These are phyloP conservation scores for Caretta caretta DNA, from an alignment of 2,113 vertebrate species.

Conservation along the genomic window DNA sequence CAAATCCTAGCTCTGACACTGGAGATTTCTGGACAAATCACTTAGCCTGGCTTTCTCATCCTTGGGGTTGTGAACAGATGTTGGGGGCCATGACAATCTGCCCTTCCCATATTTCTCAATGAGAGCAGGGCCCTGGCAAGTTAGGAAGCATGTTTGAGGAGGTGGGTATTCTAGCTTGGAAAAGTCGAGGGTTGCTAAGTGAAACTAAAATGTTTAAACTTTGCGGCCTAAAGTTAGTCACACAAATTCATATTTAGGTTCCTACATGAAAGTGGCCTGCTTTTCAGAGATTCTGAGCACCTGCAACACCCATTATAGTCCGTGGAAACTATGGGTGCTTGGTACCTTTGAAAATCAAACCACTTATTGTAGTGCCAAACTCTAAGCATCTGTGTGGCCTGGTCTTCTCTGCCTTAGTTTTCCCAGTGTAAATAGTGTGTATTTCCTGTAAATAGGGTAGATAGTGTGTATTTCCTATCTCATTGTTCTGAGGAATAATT, in stretches of 20 bases:
- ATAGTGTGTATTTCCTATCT: neutral
- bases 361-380: neutral
- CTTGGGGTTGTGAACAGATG: neutral
- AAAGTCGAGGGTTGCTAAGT: neutral
- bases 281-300: neutral
- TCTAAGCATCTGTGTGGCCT: neutral
- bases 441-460: neutral
- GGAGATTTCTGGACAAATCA: neutral
- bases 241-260: neutral
- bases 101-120: neutral
- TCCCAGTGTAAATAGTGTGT: neutral
- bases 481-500: neutral
- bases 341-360: neutral
- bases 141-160: neutral
- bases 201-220: neutral
- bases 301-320: neutral
- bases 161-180: neutral
- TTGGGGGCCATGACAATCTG: neutral
- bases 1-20: neutral
- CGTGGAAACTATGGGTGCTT: neutral
- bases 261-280: neutral
- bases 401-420: neutral
- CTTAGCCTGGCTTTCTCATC: neutral
- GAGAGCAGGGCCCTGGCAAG: neutral
- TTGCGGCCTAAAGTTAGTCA: neutral